phyloP scores from a whole-genome alignment of 2,888 invertebrate species.

The Cephus pygmeus region DNA sequence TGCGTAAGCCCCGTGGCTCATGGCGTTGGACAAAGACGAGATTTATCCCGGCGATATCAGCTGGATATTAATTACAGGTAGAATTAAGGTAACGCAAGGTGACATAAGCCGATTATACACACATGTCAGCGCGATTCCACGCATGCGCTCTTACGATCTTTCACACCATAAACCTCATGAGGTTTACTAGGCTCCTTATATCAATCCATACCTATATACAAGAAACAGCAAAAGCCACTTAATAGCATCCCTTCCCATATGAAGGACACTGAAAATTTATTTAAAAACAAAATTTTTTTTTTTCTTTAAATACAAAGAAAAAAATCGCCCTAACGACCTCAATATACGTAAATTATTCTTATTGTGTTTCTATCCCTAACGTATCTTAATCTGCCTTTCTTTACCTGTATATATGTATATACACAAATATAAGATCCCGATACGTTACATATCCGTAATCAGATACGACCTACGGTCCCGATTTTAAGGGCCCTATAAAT shows the following conservation, averaged over 20 bases:
- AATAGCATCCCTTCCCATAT: no score
- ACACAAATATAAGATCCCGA: not conserved
- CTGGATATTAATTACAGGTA: conserved; percentile 52
- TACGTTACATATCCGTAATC: not conserved
- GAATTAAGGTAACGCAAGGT: conserved; percentile 55
- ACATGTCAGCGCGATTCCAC: conserved; percentile 30
- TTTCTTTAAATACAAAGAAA: not conserved
- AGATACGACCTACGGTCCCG: not conserved
- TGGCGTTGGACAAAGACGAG: conserved; percentile 31
- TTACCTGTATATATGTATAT: not conserved
- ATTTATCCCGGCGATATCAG: conserved; percentile 39
- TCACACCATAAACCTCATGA: not conserved
- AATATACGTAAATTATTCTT: not conserved
- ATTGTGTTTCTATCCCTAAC: not conserved
- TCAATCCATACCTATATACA: not conserved
- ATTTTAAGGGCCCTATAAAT: not conserved
- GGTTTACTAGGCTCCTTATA: not conserved
- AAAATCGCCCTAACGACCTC: not conserved
- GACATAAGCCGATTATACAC: conserved; percentile 57
- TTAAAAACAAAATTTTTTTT: not conserved
- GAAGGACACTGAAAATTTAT: not conserved
- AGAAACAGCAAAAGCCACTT: not conserved
- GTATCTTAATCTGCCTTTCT: not conserved
- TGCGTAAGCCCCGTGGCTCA: conserved; percentile 14
- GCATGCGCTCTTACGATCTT: not conserved